Evolutionary conservation across 2,888 invertebrate species (phyloP).

Genomic region (Linnaemya tessellans): DNA sequence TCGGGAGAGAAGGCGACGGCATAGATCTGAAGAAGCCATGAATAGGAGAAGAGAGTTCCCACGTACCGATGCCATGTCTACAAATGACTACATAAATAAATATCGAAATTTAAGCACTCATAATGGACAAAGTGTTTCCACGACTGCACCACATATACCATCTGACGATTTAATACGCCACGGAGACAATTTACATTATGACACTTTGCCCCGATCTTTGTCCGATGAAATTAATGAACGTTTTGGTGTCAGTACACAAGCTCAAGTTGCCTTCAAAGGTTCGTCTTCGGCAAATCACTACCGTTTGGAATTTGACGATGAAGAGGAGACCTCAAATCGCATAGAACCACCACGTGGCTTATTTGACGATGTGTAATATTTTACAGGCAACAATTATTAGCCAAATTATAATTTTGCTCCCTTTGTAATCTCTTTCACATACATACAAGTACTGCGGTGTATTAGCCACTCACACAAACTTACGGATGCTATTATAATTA

Average conservation of each 20-base stretch:
- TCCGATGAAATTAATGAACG: constrained; percentile 86
- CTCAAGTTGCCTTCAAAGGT: constrained; percentile 83
- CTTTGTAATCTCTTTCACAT: neutral
- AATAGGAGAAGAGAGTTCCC: constrained; percentile 85
- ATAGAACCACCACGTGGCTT: constrained; percentile 87
- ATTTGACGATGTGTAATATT: constrained; percentile 90
- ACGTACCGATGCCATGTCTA: constrained; percentile 76
- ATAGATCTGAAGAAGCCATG: constrained; percentile 91
- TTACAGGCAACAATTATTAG: neutral
- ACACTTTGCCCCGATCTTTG: constrained; percentile 84
- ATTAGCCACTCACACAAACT: constrained; percentile 66
- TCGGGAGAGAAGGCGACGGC: constrained; percentile 92
- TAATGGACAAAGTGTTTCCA: constrained; percentile 51
- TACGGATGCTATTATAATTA: constrained; percentile 25
- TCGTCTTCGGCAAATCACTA: constrained; percentile 62
- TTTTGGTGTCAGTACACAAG: constrained; percentile 87
- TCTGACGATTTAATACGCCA: constrained; percentile 89
- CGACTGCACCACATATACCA: constrained; percentile 73
- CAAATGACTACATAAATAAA: constrained; percentile 78
- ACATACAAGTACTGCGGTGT: constrained; percentile 4
- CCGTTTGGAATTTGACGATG: constrained; percentile 76
- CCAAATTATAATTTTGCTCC: constrained; percentile 1
- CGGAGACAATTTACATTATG: constrained; percentile 89
- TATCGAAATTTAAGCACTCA: constrained; percentile 76
- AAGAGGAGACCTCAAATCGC: constrained; percentile 84